These are phyloP conservation scores for Pipistrellus kuhlii DNA, from an alignment of 2,797 vertebrate species.

Conservation along the genomic window DNA sequence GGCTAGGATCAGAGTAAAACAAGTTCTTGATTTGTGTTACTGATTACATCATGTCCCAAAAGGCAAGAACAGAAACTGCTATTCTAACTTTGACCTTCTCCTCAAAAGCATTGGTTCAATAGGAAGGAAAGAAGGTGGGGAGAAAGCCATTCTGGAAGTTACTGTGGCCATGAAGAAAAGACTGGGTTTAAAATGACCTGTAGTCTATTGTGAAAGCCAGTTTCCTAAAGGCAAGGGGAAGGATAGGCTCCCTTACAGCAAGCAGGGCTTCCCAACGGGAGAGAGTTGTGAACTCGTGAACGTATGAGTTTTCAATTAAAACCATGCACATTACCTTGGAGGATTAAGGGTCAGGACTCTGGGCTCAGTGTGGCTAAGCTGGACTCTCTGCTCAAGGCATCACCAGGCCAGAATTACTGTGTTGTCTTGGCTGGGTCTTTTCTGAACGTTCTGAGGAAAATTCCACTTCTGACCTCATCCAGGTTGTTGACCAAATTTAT, in stretches of 20 bases:
- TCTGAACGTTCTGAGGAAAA: not conserved
- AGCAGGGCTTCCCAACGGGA: not conserved
- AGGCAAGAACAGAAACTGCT: conserved; percentile 60
- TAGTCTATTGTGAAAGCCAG: not conserved
- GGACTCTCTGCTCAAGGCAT: not conserved
- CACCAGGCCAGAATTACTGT: not conserved
- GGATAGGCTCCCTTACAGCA: not conserved
- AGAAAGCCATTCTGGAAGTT: not conserved
- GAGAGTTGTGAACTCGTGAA: not conserved
- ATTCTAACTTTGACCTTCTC: conserved; percentile 34
- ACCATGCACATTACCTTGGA: not conserved
- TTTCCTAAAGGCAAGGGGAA: not conserved
- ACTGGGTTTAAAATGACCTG: not conserved
- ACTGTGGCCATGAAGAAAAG: not conserved
- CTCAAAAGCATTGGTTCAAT: not conserved
- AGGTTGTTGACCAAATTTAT: not conserved
- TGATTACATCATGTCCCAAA: conserved; percentile 73
- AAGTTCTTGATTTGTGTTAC: conserved; percentile 66
- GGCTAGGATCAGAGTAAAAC: conserved; percentile 65
- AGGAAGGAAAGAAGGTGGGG: not conserved
- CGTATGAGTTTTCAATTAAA: not conserved
- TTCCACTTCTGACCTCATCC: not conserved
- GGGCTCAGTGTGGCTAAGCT: not conserved
- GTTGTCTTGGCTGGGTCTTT: not conserved
- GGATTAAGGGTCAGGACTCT: not conserved